phyloP scores from a whole-genome alignment of 2,888 invertebrate species.

The Spodoptera littoralis region DNA sequence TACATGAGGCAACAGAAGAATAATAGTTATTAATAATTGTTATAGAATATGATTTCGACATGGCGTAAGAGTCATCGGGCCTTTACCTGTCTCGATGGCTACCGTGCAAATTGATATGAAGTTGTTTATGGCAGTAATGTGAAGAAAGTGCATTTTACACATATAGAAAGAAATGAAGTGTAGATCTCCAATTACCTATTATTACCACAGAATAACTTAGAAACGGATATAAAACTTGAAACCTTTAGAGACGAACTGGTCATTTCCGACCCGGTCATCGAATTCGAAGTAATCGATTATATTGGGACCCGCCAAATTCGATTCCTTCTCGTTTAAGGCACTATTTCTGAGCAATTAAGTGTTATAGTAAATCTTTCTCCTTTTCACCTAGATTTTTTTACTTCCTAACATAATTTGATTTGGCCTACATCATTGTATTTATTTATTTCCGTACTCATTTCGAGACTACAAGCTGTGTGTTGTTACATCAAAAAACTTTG shows the following conservation, averaged over 20 bases:
- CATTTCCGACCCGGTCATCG: slow-evolving; percentile 35
- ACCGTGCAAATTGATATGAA: slow-evolving; percentile 18
- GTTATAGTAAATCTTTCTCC: too few species aligned
- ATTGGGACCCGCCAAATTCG: slow-evolving; percentile 24
- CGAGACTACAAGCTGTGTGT: too few species aligned
- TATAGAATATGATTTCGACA: slow-evolving; percentile 28
- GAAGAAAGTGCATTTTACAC: slow-evolving; percentile 6
- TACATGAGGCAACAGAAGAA: slow-evolving; percentile 26
- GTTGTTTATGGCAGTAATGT: slow-evolving; percentile 5
- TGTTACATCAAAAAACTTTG: too few species aligned
- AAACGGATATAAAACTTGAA: slow-evolving; percentile 23
- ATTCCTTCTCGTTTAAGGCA: slow-evolving; percentile 8
- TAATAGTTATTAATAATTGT: slow-evolving; percentile 23
- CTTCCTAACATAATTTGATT: too few species aligned
- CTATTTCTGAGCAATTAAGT: too few species aligned
- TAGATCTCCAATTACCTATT: too few species aligned
- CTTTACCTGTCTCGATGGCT: not conserved
- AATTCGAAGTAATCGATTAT: slow-evolving; percentile 46
- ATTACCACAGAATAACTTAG: too few species aligned
- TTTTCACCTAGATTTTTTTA: too few species aligned
- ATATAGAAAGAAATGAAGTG: not conserved
- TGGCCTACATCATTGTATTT: too few species aligned
- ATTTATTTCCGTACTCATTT: too few species aligned
- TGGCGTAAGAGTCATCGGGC: slow-evolving; percentile 9
- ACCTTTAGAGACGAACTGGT: slow-evolving; percentile 34